Conservation (phyloP, 2,888 invertebrate species). For the Cistogaster globosa region DNA sequence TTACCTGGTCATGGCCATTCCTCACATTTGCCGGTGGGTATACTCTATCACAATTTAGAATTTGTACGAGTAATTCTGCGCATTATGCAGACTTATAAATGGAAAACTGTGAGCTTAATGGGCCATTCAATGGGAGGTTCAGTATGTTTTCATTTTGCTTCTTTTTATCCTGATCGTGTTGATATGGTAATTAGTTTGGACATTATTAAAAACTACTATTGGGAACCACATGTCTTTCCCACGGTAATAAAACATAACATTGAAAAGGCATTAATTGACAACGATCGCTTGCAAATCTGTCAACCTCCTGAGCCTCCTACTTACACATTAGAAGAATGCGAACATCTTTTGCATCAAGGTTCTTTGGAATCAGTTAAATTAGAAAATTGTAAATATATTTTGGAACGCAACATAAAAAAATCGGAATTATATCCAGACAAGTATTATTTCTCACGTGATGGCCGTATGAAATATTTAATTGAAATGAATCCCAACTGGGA, state of each 20-base stretch:
- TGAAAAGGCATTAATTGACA: constrained; percentile 83
- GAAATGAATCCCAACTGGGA: constrained; percentile 78
- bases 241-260: constrained; percentile 77
- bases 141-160: constrained; percentile 85
- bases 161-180: constrained; percentile 83
- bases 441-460: constrained; percentile 83
- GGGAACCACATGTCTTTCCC: constrained; percentile 72
- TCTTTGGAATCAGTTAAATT: constrained; percentile 85
- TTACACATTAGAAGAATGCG: constrained; percentile 86
- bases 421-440: constrained; percentile 85
- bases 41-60: constrained; percentile 81
- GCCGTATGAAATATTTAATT: constrained; percentile 77
- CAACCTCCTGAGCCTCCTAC: constrained; percentile 84
- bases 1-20: constrained; percentile 90
- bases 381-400: constrained; percentile 85
- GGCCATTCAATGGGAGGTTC: constrained; percentile 88
- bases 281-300: constrained; percentile 78
- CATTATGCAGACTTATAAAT: constrained; percentile 86
- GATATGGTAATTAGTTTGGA: constrained; percentile 81
- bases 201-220: constrained; percentile 76
- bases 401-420: constrained; percentile 85
- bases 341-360: constrained; percentile 84
- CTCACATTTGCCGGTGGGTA: constrained; percentile 86
- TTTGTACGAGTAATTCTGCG: constrained; percentile 84
- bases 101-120: constrained; percentile 87